phyloP scores from a whole-genome alignment of 2,113 vertebrate species.

The Melospiza melodia region DNA sequence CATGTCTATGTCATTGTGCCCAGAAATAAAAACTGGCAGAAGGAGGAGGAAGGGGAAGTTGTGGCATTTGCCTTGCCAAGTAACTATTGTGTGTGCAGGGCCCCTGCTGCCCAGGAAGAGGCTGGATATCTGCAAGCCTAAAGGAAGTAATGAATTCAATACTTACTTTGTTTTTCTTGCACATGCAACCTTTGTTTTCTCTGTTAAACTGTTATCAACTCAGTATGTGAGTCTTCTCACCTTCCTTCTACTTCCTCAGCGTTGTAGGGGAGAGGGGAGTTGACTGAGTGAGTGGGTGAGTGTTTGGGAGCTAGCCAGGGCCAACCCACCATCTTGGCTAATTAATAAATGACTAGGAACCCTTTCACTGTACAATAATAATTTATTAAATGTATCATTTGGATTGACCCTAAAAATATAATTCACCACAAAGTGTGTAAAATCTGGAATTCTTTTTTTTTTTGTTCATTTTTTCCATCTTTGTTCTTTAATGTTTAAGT shows the following conservation, averaged over 20 bases:
- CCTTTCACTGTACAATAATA: background rate
- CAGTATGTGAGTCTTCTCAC: background rate
- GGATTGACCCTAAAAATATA: background rate
- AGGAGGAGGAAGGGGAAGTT: background rate
- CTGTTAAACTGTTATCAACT: background rate
- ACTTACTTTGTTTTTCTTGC: background rate
- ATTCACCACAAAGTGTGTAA: background rate
- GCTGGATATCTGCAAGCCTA: background rate
- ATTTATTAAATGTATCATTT: background rate
- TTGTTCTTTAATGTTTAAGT: background rate
- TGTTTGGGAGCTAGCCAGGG: background rate
- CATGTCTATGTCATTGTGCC: background rate
- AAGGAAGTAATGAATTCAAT: background rate
- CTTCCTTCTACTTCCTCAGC: background rate
- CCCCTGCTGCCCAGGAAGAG: background rate
- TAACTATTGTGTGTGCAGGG: background rate
- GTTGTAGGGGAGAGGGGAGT: accelerated
- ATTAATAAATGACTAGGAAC: background rate
- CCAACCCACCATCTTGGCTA: background rate
- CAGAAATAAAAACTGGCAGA: background rate
- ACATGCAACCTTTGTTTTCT: background rate
- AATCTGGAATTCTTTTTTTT: background rate
- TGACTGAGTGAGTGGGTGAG: background rate
- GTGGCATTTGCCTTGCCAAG: accelerated
- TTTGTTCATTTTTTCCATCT: background rate